A percentile compares a stretch with the other conserved stretches of the same genome.
Conservation (phyloP, 2,113 vertebrate species). For the Oophaga pumilio region DNA sequence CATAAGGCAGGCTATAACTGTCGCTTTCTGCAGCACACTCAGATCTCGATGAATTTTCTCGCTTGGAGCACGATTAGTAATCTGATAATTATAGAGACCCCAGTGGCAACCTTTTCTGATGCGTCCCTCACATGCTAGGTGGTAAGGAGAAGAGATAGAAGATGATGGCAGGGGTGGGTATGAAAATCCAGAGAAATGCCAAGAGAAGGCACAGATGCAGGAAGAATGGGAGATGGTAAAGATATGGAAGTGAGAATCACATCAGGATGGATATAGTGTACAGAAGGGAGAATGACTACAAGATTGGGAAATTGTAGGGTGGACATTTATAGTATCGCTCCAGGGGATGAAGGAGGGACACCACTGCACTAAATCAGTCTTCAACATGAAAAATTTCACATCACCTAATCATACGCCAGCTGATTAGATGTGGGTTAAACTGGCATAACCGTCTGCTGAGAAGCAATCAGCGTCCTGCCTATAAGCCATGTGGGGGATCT, state of each 20-base stretch:
- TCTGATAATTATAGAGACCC: constrained; percentile 48
- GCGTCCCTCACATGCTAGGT: neutral
- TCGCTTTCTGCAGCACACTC: neutral
- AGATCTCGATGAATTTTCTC: neutral
- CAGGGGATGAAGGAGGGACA: neutral
- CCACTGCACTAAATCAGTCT: neutral
- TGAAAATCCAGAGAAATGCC: neutral
- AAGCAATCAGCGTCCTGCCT: constrained; percentile 35
- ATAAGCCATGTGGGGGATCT: constrained; percentile 23
- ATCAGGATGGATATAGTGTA: neutral
- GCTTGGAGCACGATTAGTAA: constrained; percentile 43
- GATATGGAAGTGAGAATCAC: neutral
- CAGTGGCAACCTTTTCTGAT: constrained; percentile 2
- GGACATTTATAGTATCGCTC: constrained; percentile 3
- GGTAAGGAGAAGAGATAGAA: neutral
- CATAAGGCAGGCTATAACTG: constrained; percentile 11
- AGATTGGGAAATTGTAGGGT: constrained; percentile 21
- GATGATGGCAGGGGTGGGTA: neutral
- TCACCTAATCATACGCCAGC: constrained; percentile 28
- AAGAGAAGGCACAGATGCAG: neutral
- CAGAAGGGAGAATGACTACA: neutral
- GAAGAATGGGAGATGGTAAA: neutral
- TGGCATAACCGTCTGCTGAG: neutral
- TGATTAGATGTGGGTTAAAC: constrained; percentile 37
- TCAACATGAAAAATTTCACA: neutral